Conservation (phyloP, 2,797 vertebrate species). For the Tenualosa thibaudeaui region DNA sequence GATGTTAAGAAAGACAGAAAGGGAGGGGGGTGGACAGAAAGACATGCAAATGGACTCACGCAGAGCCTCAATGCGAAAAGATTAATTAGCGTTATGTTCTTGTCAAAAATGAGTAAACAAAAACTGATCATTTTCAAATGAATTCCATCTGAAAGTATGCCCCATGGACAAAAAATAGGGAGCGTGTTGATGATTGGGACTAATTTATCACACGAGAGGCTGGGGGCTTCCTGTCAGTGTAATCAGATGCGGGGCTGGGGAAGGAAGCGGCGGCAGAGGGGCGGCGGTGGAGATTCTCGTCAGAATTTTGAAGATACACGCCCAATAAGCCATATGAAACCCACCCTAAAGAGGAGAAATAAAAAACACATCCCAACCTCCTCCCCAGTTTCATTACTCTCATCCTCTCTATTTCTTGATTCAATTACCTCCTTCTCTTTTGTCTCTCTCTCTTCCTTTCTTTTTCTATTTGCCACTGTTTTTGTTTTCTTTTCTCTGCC, state of each 20-base stretch:
- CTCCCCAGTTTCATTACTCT: too few species aligned
- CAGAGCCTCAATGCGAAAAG: background rate
- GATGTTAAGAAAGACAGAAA: background rate
- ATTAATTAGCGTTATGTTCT: constrained; percentile 16
- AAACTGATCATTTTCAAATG: constrained; percentile 30
- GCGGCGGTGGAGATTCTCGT: background rate
- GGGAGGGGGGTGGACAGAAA: background rate
- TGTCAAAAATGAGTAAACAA: constrained; percentile 19
- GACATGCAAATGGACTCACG: background rate
- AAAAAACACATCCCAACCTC: background rate
- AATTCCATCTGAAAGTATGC: background rate
- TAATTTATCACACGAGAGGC: background rate
- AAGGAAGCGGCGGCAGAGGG: too few species aligned
- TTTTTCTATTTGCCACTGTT: background rate
- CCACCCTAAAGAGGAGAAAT: background rate
- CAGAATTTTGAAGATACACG: background rate
- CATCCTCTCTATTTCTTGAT: background rate
- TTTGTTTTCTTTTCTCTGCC: background rate
- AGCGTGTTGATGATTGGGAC: background rate
- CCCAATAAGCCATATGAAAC: background rate
- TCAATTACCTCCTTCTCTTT: background rate
- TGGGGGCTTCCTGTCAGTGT: background rate
- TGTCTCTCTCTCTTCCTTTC: background rate
- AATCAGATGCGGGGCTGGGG: background rate
- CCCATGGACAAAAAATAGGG: background rate